Base-by-base conservation (phyloP, 2,797 vertebrate species). In the Poecilia picta region DNA sequence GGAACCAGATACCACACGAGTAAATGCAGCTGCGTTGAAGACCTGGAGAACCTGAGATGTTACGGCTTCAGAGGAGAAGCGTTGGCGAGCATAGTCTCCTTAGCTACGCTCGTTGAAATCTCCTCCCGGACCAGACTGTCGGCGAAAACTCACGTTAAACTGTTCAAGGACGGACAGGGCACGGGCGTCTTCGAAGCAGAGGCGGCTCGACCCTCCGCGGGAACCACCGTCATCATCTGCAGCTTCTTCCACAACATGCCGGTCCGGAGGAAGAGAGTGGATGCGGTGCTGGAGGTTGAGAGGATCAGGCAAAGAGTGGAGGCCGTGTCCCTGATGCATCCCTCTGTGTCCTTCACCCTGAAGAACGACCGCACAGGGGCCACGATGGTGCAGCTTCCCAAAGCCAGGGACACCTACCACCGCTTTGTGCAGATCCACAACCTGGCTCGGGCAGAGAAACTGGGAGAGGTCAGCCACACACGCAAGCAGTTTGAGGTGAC, bases 41-140 rank as follows among this genome's bases (percentile, higher is more conserved):
- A 99, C 90, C 83, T 99, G 87, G 96, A 98, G 64, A 94, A 97
- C 72, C 93, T 97, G 4, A 82, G 20, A 0, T 99, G 94, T 90
- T 97, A 97, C 25, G 98, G 98, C 20, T 99, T 97, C 87, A 95
- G 98, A 83, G 98, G 98, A 33, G 98, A 99, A 88, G 97, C 98
- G 28, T 84, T 99, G 86, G 97, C 98, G 43, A 99, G 98, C 83
- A 94, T 99, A 45, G 94, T 94, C 25, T 94, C 94, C 80, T 74
- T 98, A 72, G 95, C 98, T 59, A 94, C 94, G 0, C 53, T 98
- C 62, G 95, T 99, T 73, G 98, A 99, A 91, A 96, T 99, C 89
- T 96, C 95, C 57, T 98, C 98, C 28, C 96, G 96, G 86, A 94
- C 91, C 73, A 97, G 87, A 71, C 91, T 76, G 18, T 95, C 95